phyloP scores from a whole-genome alignment of 2,888 invertebrate species.

The Melinopterus prodromus region DNA sequence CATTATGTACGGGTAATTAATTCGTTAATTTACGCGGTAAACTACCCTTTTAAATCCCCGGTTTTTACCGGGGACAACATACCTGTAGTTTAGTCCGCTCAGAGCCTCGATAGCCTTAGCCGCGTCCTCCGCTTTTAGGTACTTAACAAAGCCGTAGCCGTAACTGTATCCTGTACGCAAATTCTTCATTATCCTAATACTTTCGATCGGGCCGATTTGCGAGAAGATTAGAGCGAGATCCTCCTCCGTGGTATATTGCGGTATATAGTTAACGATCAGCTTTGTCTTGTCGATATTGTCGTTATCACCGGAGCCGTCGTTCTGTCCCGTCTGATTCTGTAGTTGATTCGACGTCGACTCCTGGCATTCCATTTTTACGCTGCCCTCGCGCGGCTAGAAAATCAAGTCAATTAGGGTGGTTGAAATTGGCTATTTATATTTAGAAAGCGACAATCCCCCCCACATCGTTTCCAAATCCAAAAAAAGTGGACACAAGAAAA shows the following conservation, averaged over 20 bases:
- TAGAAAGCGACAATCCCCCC: too few species aligned
- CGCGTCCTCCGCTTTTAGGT: constrained; percentile 85
- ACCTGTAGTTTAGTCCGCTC: constrained; percentile 69
- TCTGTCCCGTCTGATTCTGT: constrained; percentile 23
- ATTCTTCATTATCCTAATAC: constrained; percentile 91
- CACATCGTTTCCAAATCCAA: too few species aligned
- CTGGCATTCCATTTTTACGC: constrained; percentile 17
- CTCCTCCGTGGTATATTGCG: constrained; percentile 92
- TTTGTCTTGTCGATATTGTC: constrained; percentile 68
- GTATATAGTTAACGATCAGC: constrained; percentile 94
- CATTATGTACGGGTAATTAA: too few species aligned
- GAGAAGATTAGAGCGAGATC: constrained; percentile 90
- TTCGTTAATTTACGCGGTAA: too few species aligned
- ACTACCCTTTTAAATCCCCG: too few species aligned
- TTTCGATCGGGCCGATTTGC: constrained; percentile 87
- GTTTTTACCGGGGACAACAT: too few species aligned
- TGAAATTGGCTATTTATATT: too few species aligned
- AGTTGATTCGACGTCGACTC: constrained; percentile 25
- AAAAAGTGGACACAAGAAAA: too few species aligned
- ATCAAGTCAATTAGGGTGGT: not conserved
- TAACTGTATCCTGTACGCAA: constrained; percentile 92
- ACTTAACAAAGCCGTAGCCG: constrained; percentile 96
- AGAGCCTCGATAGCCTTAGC: constrained; percentile 84
- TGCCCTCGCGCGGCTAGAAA: not conserved
- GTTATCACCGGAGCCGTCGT: constrained; percentile 53